Base-by-base conservation (phyloP, 2,888 invertebrate species). In the Hydriomena furcata region DNA sequence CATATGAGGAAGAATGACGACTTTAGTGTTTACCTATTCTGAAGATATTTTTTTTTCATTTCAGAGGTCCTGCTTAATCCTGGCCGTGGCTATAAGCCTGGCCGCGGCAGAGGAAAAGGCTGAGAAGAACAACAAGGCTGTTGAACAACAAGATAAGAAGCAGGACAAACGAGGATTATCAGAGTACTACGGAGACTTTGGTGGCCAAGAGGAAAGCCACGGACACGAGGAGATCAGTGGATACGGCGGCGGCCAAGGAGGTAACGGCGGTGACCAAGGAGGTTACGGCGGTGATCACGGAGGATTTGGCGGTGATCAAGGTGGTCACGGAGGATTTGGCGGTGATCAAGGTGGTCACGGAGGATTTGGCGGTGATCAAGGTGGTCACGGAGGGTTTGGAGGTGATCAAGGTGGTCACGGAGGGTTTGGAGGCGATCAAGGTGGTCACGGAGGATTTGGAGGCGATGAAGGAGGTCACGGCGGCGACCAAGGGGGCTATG, bases 81-180 rank as follows among this genome's bases (percentile, higher is more conserved):
- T 87, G 88, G 90, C 91, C 84, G 86, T 91, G 87, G 91, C 82
- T 68, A 68, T 89, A 76, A 77, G 88, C 85, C 89, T 89, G 82
- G 88, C 84, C 86, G 87, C 86, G 85, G 91, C 90, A 86, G 91
- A 91, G 84, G 91, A 90, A 70, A 88, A 85, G 82, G 90, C 80
- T 60, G 87, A 87, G 63, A 79, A 49, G 24, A 51, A 82, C 62
- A 77, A 75, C 48, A 90, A 90, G 83, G 88, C 88, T 79, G 84
- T 84, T 77, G 72, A 76, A 52, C 76, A 82, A 68, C 76, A 83
- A 65, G 91, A 88, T 59, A 92, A 92, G 78, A 92, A 91, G 68
- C 91, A 91, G 68, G 92, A 91, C 64, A 92, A 92, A 67, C 79
- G 92, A 73, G 92, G 92, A 59, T 82, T 92, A 8, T 84, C 87